Evolutionary conservation across 2,113 vertebrate genomes (phyloP).

Genomic region (Urocynchramus pylzowi): DNA sequence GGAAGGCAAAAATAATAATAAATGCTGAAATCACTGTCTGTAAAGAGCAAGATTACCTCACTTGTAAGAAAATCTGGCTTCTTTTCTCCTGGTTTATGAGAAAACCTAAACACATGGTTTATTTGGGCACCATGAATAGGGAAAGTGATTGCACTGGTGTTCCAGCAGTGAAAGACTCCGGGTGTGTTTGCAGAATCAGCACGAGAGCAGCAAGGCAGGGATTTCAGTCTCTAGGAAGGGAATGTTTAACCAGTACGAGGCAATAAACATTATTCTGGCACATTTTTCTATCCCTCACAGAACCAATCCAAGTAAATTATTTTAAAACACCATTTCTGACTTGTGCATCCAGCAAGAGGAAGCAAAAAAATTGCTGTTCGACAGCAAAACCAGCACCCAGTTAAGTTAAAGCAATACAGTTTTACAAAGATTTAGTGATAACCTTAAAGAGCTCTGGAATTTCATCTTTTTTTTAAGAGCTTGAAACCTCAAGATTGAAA

Average conservation of each 20-base stretch:
- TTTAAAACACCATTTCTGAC: not conserved
- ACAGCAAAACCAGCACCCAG: not conserved
- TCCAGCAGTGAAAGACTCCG: not conserved
- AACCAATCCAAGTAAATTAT: not conserved
- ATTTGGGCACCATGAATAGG: not conserved
- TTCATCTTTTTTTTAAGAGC: not conserved
- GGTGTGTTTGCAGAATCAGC: not conserved
- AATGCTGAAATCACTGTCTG: not conserved
- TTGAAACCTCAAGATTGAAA: not conserved
- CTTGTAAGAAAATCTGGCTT: not conserved
- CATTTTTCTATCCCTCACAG: not conserved
- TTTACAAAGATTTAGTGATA: not conserved
- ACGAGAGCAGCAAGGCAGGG: not conserved
- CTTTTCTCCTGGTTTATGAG: not conserved
- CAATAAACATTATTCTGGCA: not conserved
- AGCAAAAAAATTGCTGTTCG: not conserved
- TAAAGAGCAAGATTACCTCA: not conserved
- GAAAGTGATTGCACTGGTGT: not conserved
- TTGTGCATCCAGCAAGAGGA: not conserved
- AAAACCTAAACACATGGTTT: not conserved
- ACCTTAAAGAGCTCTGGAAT: not conserved
- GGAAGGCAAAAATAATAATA: not conserved
- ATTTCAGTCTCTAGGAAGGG: not conserved
- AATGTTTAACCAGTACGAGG: not conserved
- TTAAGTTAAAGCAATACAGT: slow-evolving; percentile 8